These are phyloP conservation scores for Mormyrus lacerda DNA, from an alignment of 2,113 vertebrate species.

Conservation along the genomic window DNA sequence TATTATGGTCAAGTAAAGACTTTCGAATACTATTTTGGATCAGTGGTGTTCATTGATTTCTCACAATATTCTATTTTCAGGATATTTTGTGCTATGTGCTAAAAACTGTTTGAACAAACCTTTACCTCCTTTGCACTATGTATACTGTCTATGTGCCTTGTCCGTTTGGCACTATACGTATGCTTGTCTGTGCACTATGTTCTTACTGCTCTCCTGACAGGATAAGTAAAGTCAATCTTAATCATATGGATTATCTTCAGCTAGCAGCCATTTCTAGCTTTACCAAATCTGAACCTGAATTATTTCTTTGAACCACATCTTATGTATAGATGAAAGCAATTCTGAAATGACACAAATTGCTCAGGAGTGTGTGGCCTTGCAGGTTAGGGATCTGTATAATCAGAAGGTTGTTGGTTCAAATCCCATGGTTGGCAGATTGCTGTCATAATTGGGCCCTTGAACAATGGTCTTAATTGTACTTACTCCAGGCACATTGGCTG, in stretches of 20 bases:
- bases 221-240: neutral
- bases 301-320: neutral
- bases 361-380: neutral
- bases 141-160: neutral
- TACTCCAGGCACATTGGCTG: neutral
- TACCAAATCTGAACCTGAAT: neutral
- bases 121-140: neutral
- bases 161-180: neutral
- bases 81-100: neutral
- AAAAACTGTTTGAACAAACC: neutral
- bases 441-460: neutral
- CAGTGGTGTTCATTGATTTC: neutral
- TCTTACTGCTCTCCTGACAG: neutral
- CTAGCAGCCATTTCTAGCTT: neutral
- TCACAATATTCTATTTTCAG: neutral
- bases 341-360: neutral
- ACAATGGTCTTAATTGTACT: neutral
- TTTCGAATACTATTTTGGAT: neutral
- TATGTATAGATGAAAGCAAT: neutral
- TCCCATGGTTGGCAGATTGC: neutral
- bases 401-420: neutral
- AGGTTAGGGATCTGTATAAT: neutral
- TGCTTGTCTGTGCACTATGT: neutral
- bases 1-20: neutral
- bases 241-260: neutral